These are phyloP conservation scores for Mizuhopecten yessoensis DNA, from an alignment of 1,140 invertebrate species.

Conservation along the genomic window DNA sequence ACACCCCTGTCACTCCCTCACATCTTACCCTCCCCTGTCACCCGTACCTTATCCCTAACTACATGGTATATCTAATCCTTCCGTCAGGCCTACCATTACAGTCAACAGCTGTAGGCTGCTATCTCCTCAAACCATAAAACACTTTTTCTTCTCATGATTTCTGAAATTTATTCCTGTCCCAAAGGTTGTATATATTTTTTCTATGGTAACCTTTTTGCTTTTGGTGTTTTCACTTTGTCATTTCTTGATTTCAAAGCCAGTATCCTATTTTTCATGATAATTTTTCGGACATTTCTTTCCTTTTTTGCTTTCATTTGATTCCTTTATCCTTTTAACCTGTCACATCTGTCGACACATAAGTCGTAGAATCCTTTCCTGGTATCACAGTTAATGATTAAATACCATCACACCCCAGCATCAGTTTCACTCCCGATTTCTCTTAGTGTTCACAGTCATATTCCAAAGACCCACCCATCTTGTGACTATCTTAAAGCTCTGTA, in stretches of 20 bases:
- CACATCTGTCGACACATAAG: background rate
- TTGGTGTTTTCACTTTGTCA: background rate
- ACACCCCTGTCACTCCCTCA: too few species aligned
- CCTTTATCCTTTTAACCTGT: constrained; percentile 19
- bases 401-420: background rate
- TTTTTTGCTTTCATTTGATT: background rate
- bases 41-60: too few species aligned
- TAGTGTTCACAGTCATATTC: background rate
- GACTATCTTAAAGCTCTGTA: background rate
- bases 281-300: background rate
- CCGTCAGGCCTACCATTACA: background rate
- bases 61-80: too few species aligned
- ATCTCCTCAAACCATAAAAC: background rate
- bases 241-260: background rate
- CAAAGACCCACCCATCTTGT: background rate
- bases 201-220: background rate
- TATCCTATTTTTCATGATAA: background rate
- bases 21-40: too few species aligned
- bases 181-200: too few species aligned
- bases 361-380: background rate
- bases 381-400: constrained; percentile 1
- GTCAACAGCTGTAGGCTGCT: background rate
- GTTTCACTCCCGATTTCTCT: background rate
- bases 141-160: background rate
- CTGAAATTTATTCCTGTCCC: background rate